Evolutionary conservation across 2,797 vertebrate genomes (phyloP), one percentile per base, ranked within the genome.

Genomic region (Macropodus opercularis): DNA sequence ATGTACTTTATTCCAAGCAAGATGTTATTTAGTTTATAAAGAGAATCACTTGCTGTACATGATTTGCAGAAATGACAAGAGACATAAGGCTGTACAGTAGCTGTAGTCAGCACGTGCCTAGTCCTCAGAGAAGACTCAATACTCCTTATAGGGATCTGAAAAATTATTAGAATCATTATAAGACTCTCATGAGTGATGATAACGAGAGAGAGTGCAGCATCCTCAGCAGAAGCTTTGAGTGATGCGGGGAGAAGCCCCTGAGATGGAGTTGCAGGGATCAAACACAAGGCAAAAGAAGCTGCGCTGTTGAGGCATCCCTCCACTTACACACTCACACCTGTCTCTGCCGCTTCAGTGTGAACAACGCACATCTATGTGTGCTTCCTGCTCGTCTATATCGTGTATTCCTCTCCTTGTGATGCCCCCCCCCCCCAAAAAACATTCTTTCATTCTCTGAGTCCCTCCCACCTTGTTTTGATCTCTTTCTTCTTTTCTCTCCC

Each of bases 271-370:
- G 72, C 78, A 75, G 78, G 81, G 77, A 87, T 89, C 85, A 88
- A 75, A 82, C 66, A 62, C 39, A 71, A 85, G 83, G 84, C 73
- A 72, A 81, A 86, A 90, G 75, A 89, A 86, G 77, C 85, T 87
- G 77, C 83, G 82, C 76, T 79, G 77, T 77, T 83, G 85, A 78
- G 56, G 81, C 81, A 85, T 87, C 81, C 85, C 86, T 87, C 84
- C 80, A 61, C 82, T 87, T 87, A 89, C 86, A 34, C 86, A 72
- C 80, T 73, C 72, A 29, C 79, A 43, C 80, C 53, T 63, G 71
- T 79, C 74, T 69, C 70, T 75, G 68, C 59, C 65, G 68, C 46
- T 13, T n/a, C n/a, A n/a, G n/a, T 69, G 70, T 29, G 32, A 63
- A 59, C 59, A 13, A 32, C 14, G n/a, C 41, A 27, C 5, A 27